Conservation (phyloP, 2,113 vertebrate genomes). For the Grammomys dolichurus region DNA sequence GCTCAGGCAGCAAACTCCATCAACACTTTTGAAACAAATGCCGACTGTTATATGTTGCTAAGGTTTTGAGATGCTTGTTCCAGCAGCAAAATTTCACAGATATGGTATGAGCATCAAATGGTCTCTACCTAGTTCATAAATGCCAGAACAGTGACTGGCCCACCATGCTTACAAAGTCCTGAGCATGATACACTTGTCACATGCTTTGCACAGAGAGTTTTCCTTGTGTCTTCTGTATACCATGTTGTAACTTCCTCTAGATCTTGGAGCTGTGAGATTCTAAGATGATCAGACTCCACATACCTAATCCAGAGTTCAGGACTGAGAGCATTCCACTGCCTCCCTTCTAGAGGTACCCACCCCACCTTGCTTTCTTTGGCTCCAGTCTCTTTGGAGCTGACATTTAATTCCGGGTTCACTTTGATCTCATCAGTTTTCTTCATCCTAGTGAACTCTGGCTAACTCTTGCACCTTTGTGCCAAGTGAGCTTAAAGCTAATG, state of each 20-base stretch:
- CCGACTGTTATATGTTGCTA: background rate
- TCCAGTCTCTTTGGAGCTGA: background rate
- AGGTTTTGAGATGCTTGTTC: background rate
- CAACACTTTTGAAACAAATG: background rate
- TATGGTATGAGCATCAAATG: background rate
- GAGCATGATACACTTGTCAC: background rate
- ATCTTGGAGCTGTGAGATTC: background rate
- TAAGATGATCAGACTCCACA: background rate
- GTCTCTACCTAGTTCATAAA: background rate
- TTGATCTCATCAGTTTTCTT: background rate
- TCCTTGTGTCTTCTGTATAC: background rate
- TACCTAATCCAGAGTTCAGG: background rate
- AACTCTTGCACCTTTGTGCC: background rate
- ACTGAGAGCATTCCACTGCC: background rate
- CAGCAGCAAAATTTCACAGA: background rate
- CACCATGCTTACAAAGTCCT: background rate
- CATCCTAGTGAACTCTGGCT: background rate
- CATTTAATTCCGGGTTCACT: background rate
- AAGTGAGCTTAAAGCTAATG: background rate
- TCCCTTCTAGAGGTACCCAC: background rate
- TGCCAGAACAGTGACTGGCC: background rate
- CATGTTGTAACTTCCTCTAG: background rate
- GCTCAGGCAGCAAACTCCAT: background rate
- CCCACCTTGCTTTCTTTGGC: background rate
- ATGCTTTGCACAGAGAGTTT: background rate